Evolutionary conservation across 2,797 vertebrate genomes (phyloP).

Genomic region (Urophycis tenuis): DNA sequence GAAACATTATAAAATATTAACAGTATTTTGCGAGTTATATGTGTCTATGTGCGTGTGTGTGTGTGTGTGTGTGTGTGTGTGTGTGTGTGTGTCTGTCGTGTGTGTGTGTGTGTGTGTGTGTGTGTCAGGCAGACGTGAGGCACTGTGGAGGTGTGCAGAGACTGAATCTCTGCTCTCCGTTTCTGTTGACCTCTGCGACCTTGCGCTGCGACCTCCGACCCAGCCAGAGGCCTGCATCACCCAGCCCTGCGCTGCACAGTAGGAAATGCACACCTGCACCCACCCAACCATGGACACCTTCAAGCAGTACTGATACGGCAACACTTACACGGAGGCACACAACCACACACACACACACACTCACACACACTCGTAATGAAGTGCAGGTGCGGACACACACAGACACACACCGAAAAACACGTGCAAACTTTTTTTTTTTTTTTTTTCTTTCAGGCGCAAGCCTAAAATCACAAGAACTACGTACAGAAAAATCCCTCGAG

Average conservation of each 20-base stretch:
- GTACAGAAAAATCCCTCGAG: neutral
- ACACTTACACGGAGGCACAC: neutral
- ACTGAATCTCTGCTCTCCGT: slow-evolving; percentile 49
- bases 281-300: slow-evolving; percentile 9
- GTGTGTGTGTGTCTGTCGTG: slow-evolving; percentile 10
- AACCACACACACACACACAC: neutral
- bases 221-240: slow-evolving; percentile 61
- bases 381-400: neutral
- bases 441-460: no score
- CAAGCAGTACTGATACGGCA: neutral
- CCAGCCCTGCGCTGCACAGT: slow-evolving; percentile 67
- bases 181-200: slow-evolving; percentile 59
- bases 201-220: slow-evolving; percentile 42
- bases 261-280: slow-evolving; percentile 33
- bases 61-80: neutral
- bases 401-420: neutral
- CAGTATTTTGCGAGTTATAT: neutral
- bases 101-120: slow-evolving; percentile 26
- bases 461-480: neutral
- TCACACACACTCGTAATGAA: neutral
- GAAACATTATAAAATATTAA: neutral
- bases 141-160: slow-evolving; percentile 62
- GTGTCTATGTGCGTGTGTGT: neutral
- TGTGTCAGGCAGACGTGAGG: slow-evolving; percentile 58
- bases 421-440: no score